Evolutionary conservation across 2,888 invertebrate genomes (phyloP).

Genomic region (Agonopterix arenella): DNA sequence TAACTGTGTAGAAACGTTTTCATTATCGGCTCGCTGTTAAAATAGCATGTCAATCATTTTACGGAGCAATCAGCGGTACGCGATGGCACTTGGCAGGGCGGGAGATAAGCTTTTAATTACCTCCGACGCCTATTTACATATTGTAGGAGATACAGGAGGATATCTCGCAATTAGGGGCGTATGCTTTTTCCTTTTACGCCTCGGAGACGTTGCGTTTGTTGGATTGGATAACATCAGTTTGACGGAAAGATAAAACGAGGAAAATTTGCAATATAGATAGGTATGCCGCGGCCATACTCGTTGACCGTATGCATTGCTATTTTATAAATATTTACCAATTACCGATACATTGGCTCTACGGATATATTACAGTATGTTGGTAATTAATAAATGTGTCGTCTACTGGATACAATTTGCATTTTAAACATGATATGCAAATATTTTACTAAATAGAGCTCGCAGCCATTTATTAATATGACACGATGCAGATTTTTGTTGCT

Average conservation of each 20-base stretch:
- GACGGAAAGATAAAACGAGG: constrained; percentile 58
- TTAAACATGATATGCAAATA: constrained; percentile 31
- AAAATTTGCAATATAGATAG: constrained; percentile 29
- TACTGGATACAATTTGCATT: constrained; percentile 34
- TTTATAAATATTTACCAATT: no score
- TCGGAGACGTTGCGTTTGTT: constrained; percentile 44
- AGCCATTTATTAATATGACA: no score
- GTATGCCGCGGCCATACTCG: no score
- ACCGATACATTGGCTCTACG: no score
- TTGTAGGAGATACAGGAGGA: constrained; percentile 64
- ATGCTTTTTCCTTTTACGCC: constrained; percentile 65
- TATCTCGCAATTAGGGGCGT: constrained; percentile 73
- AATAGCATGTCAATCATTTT: constrained; percentile 73
- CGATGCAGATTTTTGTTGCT: no score
- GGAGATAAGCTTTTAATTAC: constrained; percentile 74
- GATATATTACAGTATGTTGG: no score
- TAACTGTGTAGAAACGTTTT: constrained; percentile 58
- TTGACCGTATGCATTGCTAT: neutral
- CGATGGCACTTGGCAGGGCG: constrained; percentile 45
- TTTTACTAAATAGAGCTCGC: constrained; percentile 21
- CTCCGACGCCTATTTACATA: constrained; percentile 72
- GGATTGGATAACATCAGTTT: constrained; percentile 60
- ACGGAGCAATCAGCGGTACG: constrained; percentile 60
- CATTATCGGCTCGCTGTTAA: constrained; percentile 66
- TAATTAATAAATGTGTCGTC: constrained; percentile 23